A percentile compares a stretch with the other conserved stretches of the same genome.
Evolutionary conservation across 2,797 vertebrate genomes (phyloP).

Genomic region (Taeniopygia guttata): DNA sequence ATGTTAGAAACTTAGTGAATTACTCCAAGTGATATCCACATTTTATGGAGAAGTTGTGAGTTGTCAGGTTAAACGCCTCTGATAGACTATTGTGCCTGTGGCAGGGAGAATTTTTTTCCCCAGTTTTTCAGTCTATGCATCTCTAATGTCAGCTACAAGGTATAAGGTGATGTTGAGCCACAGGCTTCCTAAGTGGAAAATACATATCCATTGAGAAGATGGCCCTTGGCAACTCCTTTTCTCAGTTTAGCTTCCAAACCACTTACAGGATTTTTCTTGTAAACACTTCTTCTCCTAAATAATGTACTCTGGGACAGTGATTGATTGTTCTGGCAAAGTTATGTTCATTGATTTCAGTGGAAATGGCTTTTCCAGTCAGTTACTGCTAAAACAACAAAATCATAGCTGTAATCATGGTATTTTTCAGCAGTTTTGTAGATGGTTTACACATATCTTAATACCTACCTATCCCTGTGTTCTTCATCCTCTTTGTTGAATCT

Average conservation of each 20-base stretch:
- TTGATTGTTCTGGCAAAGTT: background rate
- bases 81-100: background rate
- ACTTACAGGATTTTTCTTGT: background rate
- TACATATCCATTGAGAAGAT: background rate
- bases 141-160: background rate
- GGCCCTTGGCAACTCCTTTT: background rate
- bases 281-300: background rate
- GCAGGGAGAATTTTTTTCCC: background rate
- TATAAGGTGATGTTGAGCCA: background rate
- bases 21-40: background rate
- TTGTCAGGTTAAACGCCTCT: background rate
- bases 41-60: background rate
- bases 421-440: background rate
- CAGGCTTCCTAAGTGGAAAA: fast-evolving
- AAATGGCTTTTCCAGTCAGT: background rate
- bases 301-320: background rate
- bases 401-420: background rate
- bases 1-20: background rate
- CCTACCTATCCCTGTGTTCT: background rate
- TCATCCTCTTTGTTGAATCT: background rate
- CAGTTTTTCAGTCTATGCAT: background rate
- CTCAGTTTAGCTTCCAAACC: background rate
- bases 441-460: background rate
- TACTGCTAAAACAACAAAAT: background rate
- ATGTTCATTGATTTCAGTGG: background rate